A percentile compares a stretch with the other conserved stretches of the same genome.
Evolutionary conservation across 2,888 invertebrate species (phyloP).

Genomic region (Crocallis elinguaria): DNA sequence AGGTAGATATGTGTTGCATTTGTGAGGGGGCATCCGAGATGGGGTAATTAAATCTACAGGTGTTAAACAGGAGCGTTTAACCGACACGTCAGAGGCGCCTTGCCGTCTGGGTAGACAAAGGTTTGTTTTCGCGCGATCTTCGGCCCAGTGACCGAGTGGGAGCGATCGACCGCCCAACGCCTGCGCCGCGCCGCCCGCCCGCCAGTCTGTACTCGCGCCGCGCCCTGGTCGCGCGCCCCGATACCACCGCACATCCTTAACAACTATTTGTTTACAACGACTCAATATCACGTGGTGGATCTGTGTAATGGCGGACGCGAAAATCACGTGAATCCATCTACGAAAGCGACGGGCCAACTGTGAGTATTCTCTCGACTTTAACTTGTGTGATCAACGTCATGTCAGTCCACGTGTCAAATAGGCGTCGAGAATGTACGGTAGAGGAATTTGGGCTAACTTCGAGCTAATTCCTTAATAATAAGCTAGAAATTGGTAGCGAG

Average conservation of each 20-base stretch:
- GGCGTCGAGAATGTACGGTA: conserved; percentile 17
- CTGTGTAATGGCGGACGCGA: conserved; percentile 47
- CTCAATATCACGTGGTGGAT: conserved; percentile 42
- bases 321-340: conserved; percentile 46
- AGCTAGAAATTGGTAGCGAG: conserved; percentile 17
- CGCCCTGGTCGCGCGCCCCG: conserved; percentile 62
- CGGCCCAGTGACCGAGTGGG: conserved; percentile 82
- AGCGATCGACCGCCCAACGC: conserved; percentile 75
- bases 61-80: conserved; percentile 65
- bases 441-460: conserved; percentile 19
- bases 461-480: conserved; percentile 27
- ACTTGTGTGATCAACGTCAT: conserved; percentile 13
- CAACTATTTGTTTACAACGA: conserved; percentile 43
- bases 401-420: conserved; percentile 21
- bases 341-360: conserved; percentile 17
- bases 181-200: conserved; percentile 65
- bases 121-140: conserved; percentile 73
- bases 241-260: conserved; percentile 35
- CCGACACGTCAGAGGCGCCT: conserved; percentile 68
- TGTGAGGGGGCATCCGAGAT: conserved; percentile 23
- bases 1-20: conserved; percentile 5
- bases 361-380: conserved; percentile 19
- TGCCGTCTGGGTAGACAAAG: conserved; percentile 78
- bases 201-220: conserved; percentile 63
- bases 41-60: conserved; percentile 61